These are phyloP conservation scores for Itoplectis maculator DNA, from an alignment of 2,888 invertebrate species.

Conservation along the genomic window DNA sequence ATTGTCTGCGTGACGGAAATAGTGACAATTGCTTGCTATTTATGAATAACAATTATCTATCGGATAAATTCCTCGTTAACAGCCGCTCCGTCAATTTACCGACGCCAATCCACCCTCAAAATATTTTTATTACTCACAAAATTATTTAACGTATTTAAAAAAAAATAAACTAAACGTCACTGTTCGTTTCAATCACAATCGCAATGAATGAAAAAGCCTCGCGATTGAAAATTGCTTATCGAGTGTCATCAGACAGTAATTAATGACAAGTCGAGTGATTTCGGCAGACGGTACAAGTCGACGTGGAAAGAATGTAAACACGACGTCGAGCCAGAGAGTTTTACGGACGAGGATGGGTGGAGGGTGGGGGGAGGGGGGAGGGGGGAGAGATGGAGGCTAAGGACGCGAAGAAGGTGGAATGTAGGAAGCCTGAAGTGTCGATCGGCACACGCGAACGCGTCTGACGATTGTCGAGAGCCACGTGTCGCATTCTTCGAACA, in stretches of 20 bases:
- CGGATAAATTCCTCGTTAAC: no score
- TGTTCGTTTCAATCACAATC: no score
- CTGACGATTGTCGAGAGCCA: slow-evolving; percentile 57
- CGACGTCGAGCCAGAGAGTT: slow-evolving; percentile 3
- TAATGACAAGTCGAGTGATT: neutral
- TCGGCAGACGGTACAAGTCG: slow-evolving; percentile 12
- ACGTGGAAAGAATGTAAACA: slow-evolving; percentile 50
- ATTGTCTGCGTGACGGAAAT: neutral
- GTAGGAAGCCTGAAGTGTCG: slow-evolving; percentile 43
- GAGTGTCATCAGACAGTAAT: neutral
- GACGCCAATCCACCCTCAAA: no score
- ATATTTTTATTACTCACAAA: no score
- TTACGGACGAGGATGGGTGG: neutral
- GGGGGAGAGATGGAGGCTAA: no score
- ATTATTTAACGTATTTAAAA: no score
- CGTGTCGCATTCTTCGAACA: slow-evolving; percentile 62
- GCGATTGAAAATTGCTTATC: neutral
- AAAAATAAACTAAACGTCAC: no score
- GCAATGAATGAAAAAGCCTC: no score
- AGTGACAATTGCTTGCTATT: no score
- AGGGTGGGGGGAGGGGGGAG: no score
- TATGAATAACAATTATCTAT: no score
- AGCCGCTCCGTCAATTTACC: no score
- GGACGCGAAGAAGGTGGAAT: slow-evolving; percentile 41
- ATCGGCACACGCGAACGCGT: slow-evolving; percentile 44